phyloP scores from a whole-genome alignment of 2,797 vertebrate species.

The Trematomus bernacchii region DNA sequence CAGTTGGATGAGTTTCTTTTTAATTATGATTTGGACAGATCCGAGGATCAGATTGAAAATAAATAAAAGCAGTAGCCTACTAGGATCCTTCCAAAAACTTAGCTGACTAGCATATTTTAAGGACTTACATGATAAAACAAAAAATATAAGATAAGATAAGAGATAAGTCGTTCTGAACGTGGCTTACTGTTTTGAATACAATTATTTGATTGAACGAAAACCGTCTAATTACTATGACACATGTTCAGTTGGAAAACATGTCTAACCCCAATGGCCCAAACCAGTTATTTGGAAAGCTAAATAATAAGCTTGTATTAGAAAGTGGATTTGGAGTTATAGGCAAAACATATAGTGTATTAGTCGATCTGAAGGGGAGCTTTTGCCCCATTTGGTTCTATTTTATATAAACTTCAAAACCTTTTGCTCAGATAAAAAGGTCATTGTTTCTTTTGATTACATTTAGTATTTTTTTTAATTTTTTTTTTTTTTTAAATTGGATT shows the following conservation, averaged over 20 bases:
- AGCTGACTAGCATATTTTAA: background rate
- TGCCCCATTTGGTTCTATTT: background rate
- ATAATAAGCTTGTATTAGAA: background rate
- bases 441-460: background rate
- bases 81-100: too few species aligned
- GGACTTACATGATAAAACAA: background rate
- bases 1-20: background rate
- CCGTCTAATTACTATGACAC: background rate
- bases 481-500: background rate
- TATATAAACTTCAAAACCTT: background rate
- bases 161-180: background rate
- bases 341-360: too few species aligned
- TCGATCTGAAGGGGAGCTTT: too few species aligned
- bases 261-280: background rate
- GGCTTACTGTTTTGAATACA: background rate
- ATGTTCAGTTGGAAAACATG: too few species aligned
- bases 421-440: background rate
- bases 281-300: background rate
- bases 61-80: background rate
- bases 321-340: background rate
- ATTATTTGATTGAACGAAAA: background rate
- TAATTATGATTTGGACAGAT: background rate
- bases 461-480: background rate
- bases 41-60: conserved; percentile 1
- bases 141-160: background rate